These are phyloP conservation scores for Synanthedon andrenaeformis DNA, from an alignment of 2,888 invertebrate species.

Conservation along the genomic window DNA sequence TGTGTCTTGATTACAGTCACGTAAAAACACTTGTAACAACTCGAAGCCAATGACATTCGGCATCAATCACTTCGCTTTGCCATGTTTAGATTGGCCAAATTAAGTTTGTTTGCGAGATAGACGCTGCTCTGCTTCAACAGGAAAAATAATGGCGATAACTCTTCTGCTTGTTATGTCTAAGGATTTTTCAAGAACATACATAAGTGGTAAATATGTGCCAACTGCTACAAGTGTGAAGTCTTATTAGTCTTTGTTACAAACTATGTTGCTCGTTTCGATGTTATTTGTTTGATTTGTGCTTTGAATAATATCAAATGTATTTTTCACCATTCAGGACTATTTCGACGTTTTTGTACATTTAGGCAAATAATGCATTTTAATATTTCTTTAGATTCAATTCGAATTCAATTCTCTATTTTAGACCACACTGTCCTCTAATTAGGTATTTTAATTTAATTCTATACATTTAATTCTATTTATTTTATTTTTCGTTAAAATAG, in stretches of 20 bases:
- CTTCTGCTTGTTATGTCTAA: slow-evolving; percentile 19
- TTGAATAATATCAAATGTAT: background rate
- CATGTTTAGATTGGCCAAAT: slow-evolving; percentile 57
- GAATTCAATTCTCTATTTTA: no score
- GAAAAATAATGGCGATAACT: slow-evolving; percentile 53
- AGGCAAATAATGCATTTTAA: no score
- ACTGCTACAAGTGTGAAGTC: background rate
- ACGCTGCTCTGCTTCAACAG: slow-evolving; percentile 24
- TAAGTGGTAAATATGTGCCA: slow-evolving; percentile 6
- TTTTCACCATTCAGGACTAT: background rate
- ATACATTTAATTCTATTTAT: no score
- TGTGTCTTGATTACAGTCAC: slow-evolving; percentile 42
- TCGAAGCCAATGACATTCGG: slow-evolving; percentile 23
- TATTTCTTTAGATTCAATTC: no score
- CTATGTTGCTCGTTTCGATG: background rate
- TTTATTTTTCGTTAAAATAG: no score
- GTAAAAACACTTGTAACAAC: slow-evolving; percentile 56
- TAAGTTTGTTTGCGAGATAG: slow-evolving; percentile 34
- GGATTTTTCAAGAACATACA: slow-evolving; percentile 7
- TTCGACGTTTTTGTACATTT: background rate
- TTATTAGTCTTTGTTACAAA: background rate
- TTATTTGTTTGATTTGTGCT: background rate
- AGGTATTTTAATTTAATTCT: no score
- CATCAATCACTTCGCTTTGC: slow-evolving; percentile 40
- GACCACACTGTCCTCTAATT: no score